phyloP scores from a whole-genome alignment of 2,888 invertebrate genomes.

The Timandra comae region DNA sequence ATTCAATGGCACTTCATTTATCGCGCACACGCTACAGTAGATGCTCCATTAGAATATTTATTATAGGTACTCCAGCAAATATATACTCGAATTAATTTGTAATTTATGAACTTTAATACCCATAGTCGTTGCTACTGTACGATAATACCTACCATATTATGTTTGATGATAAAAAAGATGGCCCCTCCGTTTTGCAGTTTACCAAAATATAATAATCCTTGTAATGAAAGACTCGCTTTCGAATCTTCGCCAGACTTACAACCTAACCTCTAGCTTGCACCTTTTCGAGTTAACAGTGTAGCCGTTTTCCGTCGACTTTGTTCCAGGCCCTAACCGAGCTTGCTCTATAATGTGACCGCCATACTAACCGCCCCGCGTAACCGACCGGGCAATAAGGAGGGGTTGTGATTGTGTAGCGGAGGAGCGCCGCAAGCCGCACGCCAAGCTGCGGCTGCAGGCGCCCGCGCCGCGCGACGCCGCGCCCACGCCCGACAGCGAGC shows the following conservation, averaged over 20 bases:
- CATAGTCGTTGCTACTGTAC: too few relatives aligned
- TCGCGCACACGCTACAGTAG: conserved; percentile 9
- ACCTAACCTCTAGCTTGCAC: conserved; percentile 68
- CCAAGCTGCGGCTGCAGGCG: conserved; percentile 60
- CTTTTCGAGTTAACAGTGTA: conserved; percentile 68
- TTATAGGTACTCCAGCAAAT: background rate
- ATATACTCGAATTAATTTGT: background rate
- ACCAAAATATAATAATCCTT: conserved; percentile 58
- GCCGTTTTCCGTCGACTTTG: conserved; percentile 75
- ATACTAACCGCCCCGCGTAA: conserved; percentile 73
- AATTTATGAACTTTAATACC: too few relatives aligned
- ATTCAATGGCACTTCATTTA: conserved; percentile 21
- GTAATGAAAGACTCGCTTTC: conserved; percentile 51
- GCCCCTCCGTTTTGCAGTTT: conserved; percentile 1
- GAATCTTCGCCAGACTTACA: conserved; percentile 48
- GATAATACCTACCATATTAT: conserved; percentile 2
- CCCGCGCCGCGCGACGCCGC: conserved; percentile 55
- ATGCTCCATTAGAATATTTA: conserved; percentile 1
- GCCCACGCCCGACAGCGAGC: conserved; percentile 71
- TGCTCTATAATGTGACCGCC: conserved; percentile 77
- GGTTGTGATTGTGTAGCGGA: conserved; percentile 74
- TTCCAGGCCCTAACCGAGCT: conserved; percentile 78
- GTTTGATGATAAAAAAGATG: too few relatives aligned
- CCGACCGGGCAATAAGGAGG: conserved; percentile 68
- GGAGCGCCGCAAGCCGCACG: conserved; percentile 68